Evolutionary conservation across 2,113 vertebrate genomes (phyloP), one percentile per base, ranked within the genome.

Genomic region (Eleginops maclovinus): DNA sequence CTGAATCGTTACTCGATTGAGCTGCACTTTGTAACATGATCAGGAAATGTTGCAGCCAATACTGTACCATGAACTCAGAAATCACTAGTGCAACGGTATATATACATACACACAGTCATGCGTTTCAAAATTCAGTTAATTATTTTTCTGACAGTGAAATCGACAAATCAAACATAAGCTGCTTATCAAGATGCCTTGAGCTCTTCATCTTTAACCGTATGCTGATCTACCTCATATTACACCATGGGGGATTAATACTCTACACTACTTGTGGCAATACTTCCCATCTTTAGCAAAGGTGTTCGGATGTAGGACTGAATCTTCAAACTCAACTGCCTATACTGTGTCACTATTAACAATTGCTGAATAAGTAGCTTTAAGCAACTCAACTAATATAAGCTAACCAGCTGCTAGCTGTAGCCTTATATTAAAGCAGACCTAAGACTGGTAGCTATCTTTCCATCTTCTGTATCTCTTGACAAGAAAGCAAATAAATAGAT

Each of bases 1-100:
- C 76, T 80, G 70, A 58, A 76, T 66, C 60, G 81, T 31, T 67
- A 82, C 81, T 64, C 71, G 41, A 49, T 60, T 31, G 59, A 31
- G 1, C 53, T 74, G 73, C 76, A 74, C 79, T 74, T 78, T 74
- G 9, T 50, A 36, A 36, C 31, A 36, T 36, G 31, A 59, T 74
- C 22, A 47, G 28, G 21, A 59, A 28, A 64, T 84, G 31, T 75
- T 62, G 13, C 21, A 62, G 74, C 17, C 3, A 16, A 21, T 28
- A 31, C 28, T 31, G 31, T 8, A 21, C 4, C 28, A 22, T 55
- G 19, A 61, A 72, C 82, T 28, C 49, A 55, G 5, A n/a, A 77
- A 73, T 69, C 17, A 72, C 10, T 46, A 14, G 15, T 5, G 49
- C 16, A 44, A 53, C 28, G 8, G 60, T 61, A 24, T 17, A 14